phyloP scores from a whole-genome alignment of 2,888 invertebrate species.

The Gortyna flavago region DNA sequence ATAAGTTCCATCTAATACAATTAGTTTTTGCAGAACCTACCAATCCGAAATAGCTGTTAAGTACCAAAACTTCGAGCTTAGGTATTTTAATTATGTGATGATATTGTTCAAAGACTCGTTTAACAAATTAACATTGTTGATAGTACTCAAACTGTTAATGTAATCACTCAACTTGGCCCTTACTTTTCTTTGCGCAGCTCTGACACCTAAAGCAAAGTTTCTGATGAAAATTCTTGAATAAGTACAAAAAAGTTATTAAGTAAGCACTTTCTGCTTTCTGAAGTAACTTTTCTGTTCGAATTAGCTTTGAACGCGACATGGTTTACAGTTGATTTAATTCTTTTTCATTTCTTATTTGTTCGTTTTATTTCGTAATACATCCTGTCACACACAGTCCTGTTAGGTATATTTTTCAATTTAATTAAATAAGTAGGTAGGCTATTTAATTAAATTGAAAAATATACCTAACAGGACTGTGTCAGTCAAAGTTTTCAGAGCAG shows the following conservation, averaged over 20 bases:
- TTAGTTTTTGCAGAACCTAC: not conserved
- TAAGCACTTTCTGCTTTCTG: too few relatives aligned
- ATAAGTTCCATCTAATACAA: too few relatives aligned
- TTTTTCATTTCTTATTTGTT: too few relatives aligned
- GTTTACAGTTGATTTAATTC: not conserved
- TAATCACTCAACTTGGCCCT: constrained; percentile 15
- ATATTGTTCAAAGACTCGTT: not conserved
- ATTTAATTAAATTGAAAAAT: too few relatives aligned
- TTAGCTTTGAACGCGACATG: not conserved
- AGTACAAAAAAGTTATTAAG: constrained; percentile 9
- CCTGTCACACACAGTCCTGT: too few relatives aligned
- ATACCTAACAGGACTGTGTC: too few relatives aligned
- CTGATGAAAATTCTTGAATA: constrained; percentile 4
- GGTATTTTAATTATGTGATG: constrained; percentile 23
- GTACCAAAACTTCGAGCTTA: not conserved
- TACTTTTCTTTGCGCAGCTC: constrained; percentile 9
- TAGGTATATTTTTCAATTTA: too few relatives aligned
- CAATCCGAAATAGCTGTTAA: not conserved
- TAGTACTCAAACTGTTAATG: constrained; percentile 18
- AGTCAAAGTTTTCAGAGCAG: too few relatives aligned
- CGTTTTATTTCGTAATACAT: not conserved
- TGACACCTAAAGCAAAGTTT: constrained; percentile 14
- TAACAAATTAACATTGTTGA: constrained; percentile 32
- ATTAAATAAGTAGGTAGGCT: too few relatives aligned
- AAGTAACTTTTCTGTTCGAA: constrained; percentile 8